Evolutionary conservation across 2,797 vertebrate genomes (phyloP), one percentile per base, ranked within the genome.

Genomic region (Manis crassicaudata): DNA sequence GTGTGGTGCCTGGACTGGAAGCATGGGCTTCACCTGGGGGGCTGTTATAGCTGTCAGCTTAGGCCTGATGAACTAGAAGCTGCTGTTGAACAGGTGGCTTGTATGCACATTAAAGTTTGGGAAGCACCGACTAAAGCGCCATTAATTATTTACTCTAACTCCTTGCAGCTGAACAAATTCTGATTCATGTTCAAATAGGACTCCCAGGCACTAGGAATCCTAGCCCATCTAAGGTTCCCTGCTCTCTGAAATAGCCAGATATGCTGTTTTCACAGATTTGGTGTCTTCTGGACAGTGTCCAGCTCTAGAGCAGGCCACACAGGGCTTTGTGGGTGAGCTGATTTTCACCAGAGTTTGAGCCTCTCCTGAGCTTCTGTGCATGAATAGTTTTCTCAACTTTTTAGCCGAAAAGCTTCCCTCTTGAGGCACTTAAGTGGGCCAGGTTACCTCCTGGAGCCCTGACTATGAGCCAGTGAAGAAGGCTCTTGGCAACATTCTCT

Each of bases 1-100:
- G 14, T 37, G 21, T 73, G 6, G 63, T 35, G 14, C 65, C 70
- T 14, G 80, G 76, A 25, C 54, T 23, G 3, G 6, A 56, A 43
- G 25, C 21, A 1, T 50, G 32, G 29, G 65, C 54, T 79, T 75
- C 29, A 37, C 43, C 25, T 54, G 43, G 29, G 50, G 85, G 40
- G 56, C 23, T 46, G 27, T 80, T 68, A 12, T 0, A 37, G 32
- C 6, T 10, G 8, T 7, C 1, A 10, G 35, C 27, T 20, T 18
- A 43, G 81, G 54, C 25, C 60, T 63, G 25, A 50, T 37, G 52
- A 60, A 25, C 68, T 11, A 62, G 43, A 52, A 60, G 67, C 65
- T 54, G 65, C 73, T 70, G 3, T 88, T 37, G 14, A 46, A 21
- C 76, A 37, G 43, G 37, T 50, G 73, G 14, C 32, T 11, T 56